A percentile compares a stretch with the other conserved stretches of the same genome.
Evolutionary conservation across 2,113 vertebrate species (phyloP).

Genomic region (Daphoenositta chrysoptera): DNA sequence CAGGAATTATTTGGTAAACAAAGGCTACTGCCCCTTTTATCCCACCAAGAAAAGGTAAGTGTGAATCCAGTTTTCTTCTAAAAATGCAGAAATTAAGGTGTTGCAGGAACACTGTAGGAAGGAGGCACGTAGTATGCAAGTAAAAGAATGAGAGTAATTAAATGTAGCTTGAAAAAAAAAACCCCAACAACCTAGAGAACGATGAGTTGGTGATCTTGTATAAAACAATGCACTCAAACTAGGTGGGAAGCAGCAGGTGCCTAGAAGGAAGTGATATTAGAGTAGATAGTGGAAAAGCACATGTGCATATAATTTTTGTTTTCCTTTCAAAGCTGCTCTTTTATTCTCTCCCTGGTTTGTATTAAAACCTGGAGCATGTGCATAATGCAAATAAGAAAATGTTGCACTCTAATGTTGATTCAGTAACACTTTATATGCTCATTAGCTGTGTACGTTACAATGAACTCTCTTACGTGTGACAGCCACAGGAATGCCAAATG

Average conservation of each 20-base stretch:
- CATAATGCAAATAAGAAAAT: conserved; percentile 47
- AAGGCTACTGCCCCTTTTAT: not conserved
- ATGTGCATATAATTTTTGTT: not conserved
- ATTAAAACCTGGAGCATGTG: conserved; percentile 14
- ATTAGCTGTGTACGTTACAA: conserved; percentile 50
- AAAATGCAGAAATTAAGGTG: not conserved
- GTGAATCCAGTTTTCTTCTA: not conserved
- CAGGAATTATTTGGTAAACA: not conserved
- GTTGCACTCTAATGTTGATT: conserved; percentile 36
- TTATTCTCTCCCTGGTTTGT: not conserved
- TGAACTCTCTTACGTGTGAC: conserved; percentile 29
- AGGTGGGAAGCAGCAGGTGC: not conserved
- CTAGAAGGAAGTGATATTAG: not conserved
- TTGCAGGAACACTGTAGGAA: not conserved
- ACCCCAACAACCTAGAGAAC: rapidly evolving
- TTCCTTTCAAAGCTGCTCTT: not conserved
- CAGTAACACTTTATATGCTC: conserved; percentile 31
- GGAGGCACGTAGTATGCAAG: not conserved
- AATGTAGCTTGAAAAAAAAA: not conserved
- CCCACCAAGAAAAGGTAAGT: not conserved
- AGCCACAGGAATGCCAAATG: conserved; percentile 20
- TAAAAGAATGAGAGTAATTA: not conserved
- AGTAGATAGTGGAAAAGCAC: not conserved
- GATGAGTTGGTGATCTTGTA: not conserved
- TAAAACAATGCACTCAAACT: not conserved